Conservation (phyloP, 92 coral and sea anemone species). For the Heliopora coerulea region DNA sequence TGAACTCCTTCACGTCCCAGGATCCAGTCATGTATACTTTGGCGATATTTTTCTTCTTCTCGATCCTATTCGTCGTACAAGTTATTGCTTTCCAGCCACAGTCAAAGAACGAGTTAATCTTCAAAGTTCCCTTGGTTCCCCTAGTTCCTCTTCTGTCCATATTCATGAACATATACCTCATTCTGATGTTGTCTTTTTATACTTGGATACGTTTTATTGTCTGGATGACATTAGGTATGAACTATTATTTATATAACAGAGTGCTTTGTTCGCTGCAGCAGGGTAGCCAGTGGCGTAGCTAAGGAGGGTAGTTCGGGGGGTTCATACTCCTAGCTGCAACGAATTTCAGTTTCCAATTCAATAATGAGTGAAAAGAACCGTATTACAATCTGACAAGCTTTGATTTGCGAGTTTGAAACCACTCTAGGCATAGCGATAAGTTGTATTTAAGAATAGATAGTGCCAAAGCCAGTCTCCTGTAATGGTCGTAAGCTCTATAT, state of each 20-base stretch:
- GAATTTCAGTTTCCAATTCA: no score
- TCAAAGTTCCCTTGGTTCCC: conserved; percentile 91
- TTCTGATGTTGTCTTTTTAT: conserved; percentile 71
- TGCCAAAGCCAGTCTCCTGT: no score
- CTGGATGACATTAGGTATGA: conserved; percentile 95
- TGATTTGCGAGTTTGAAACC: no score
- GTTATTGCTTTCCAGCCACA: conserved; percentile 81
- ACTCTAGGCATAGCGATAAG: no score
- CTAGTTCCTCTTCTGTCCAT: conserved; percentile 74
- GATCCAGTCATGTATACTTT: background rate
- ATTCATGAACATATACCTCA: conserved; percentile 74
- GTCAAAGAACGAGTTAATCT: conserved; percentile 83
- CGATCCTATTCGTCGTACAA: conserved; percentile 50
- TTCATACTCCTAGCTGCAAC: no score
- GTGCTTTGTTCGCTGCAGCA: no score
- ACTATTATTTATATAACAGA: no score
- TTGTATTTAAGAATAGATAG: no score
- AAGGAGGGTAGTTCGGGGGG: background rate
- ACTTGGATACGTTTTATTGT: conserved; percentile 93
- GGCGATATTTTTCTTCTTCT: conserved; percentile 1
- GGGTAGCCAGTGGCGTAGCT: no score
- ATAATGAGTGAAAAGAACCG: no score
- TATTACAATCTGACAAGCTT: no score
- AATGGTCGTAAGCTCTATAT: no score
- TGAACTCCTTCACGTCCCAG: background rate